Evolutionary conservation across 2,888 invertebrate species (phyloP).

Genomic region (Zaprionus obscuricornis): DNA sequence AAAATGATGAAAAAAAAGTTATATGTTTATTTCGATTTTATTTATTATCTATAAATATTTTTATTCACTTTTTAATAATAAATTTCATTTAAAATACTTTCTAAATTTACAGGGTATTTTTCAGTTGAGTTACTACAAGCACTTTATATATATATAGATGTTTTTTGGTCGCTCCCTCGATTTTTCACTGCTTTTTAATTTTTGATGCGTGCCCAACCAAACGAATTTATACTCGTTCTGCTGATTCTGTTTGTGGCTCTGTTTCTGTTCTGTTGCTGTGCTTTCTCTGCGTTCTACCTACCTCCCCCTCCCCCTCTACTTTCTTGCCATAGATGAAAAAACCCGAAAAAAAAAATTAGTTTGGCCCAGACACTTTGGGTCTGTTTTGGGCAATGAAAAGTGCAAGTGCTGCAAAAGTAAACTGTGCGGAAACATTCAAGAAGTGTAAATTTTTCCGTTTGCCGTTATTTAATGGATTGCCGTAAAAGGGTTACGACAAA

Average conservation of each 20-base stretch:
- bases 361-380: conserved; percentile 2
- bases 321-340: too few relatives aligned
- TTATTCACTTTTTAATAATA: too few relatives aligned
- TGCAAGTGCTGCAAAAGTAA: conserved; percentile 74
- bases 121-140: neutral
- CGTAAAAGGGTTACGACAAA: neutral
- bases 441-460: conserved; percentile 51
- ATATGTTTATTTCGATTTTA: too few relatives aligned
- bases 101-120: neutral
- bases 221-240: conserved; percentile 58
- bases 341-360: conserved; percentile 46
- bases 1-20: too few relatives aligned
- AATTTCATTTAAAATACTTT: too few relatives aligned
- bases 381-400: conserved; percentile 45
- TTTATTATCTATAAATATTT: too few relatives aligned
- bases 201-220: conserved; percentile 56
- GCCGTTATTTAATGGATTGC: conserved; percentile 41
- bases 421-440: conserved; percentile 76
- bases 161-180: conserved; percentile 4
- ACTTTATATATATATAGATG: conserved; percentile 8
- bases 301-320: too few relatives aligned
- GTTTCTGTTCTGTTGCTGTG: too few relatives aligned
- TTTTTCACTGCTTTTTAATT: conserved; percentile 54
- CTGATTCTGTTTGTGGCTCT: too few relatives aligned
- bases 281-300: too few relatives aligned